phyloP scores from a whole-genome alignment of 2,888 invertebrate genomes.

The Morinoia aosen region DNA sequence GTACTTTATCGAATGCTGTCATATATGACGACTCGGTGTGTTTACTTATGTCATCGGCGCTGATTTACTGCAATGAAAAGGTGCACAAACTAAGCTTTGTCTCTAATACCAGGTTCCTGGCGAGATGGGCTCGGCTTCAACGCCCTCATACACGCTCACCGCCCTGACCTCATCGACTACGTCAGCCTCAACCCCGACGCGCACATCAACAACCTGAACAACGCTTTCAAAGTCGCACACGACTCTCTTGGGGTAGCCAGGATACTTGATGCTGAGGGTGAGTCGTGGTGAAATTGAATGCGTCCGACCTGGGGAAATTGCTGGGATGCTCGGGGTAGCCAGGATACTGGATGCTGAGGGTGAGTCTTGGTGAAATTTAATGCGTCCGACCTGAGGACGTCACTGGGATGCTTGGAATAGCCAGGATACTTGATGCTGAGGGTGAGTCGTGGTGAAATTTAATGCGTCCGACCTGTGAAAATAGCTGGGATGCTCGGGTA shows the following conservation, averaged over 20 bases:
- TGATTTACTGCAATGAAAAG: too few relatives aligned
- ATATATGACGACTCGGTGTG: too few relatives aligned
- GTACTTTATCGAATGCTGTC: too few relatives aligned
- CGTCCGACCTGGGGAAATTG: not conserved
- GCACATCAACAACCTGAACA: slow-evolving; percentile 95
- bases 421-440: slow-evolving; percentile 33
- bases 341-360: not conserved
- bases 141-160: slow-evolving; percentile 97
- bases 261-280: slow-evolving; percentile 93
- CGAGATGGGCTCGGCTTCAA: slow-evolving; percentile 97
- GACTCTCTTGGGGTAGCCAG: slow-evolving; percentile 92
- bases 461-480: not conserved
- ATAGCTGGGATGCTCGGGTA: not conserved
- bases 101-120: slow-evolving; percentile 82
- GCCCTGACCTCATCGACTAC: slow-evolving; percentile 95
- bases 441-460: not conserved
- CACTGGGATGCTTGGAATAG: not conserved
- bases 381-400: not conserved
- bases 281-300: slow-evolving; percentile 40
- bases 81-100: too few relatives aligned
- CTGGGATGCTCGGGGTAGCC: not conserved
- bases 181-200: slow-evolving; percentile 82
- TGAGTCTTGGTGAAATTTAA: not conserved
- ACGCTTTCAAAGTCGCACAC: slow-evolving; percentile 96
- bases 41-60: too few relatives aligned